Conservation (phyloP, 1,140 invertebrate species). For the Ceratosolen fusciceps region DNA sequence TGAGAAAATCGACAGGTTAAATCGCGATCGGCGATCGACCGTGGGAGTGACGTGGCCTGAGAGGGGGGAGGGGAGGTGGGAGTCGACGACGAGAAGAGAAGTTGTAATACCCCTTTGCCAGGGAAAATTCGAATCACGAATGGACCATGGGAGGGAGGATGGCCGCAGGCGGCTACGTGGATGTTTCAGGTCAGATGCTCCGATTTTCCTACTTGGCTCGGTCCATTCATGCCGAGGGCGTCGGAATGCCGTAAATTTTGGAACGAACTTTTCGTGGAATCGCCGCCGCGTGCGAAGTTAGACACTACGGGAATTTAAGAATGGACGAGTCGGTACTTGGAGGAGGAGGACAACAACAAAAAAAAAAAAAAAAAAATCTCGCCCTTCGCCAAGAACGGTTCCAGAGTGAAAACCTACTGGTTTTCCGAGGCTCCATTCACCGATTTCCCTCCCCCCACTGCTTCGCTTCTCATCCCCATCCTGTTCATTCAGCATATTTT, state of each 20-base stretch:
- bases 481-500: background rate
- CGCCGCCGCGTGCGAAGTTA: background rate
- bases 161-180: background rate
- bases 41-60: no score
- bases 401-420: slow-evolving; percentile 27
- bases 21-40: no score
- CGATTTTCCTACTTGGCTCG: background rate
- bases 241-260: slow-evolving; percentile 57
- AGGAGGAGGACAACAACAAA: no score
- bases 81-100: background rate
- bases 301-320: slow-evolving; percentile 17
- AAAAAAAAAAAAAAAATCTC: slow-evolving; percentile 34
- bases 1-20: no score
- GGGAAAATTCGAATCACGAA: slow-evolving; percentile 24
- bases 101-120: slow-evolving; percentile 22
- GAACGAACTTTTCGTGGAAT: slow-evolving; percentile 44
- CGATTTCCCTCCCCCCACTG: slow-evolving; percentile 21
- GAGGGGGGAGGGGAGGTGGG: no score
- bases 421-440: slow-evolving; percentile 42
- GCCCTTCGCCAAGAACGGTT: background rate
- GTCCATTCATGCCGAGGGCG: slow-evolving; percentile 53
- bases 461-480: background rate
- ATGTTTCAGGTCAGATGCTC: slow-evolving; percentile 31
- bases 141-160: background rate
- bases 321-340: slow-evolving; percentile 30